phyloP scores from a whole-genome alignment of 2,797 vertebrate genomes.

The Lateolabrax maculatus region DNA sequence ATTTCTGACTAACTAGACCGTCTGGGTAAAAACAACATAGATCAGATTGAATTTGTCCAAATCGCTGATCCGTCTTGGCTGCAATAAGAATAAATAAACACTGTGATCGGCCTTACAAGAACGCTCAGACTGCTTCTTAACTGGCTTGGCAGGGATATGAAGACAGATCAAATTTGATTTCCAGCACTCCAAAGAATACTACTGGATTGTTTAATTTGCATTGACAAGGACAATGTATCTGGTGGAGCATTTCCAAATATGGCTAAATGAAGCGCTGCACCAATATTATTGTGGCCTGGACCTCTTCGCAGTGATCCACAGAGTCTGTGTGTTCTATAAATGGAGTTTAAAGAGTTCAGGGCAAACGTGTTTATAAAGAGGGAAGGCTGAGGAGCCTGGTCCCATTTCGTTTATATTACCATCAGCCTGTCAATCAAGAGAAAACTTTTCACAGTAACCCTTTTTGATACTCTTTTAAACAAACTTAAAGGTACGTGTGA shows the following conservation, averaged over 20 bases:
- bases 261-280: conserved; percentile 49
- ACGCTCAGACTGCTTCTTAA: conserved; percentile 46
- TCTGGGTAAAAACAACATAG: conserved; percentile 42
- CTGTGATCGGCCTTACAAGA: conserved; percentile 22
- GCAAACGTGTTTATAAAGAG: conserved; percentile 1
- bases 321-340: conserved; percentile 35
- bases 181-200: conserved; percentile 48
- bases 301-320: conserved; percentile 34
- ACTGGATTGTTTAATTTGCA: conserved; percentile 45
- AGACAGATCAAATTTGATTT: conserved; percentile 55
- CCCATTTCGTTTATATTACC: neutral
- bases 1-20: conserved; percentile 27
- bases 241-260: conserved; percentile 56
- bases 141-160: conserved; percentile 39
- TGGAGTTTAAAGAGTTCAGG: conserved; percentile 26
- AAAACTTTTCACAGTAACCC: no score
- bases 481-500: no score
- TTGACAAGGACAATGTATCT: conserved; percentile 50
- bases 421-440: neutral
- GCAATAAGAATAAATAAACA: conserved; percentile 50
- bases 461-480: no score
- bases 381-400: neutral
- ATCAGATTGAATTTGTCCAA: conserved; percentile 47
- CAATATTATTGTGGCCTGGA: conserved; percentile 39
- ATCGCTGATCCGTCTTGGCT: conserved; percentile 51